phyloP scores from a whole-genome alignment of 2,797 vertebrate genomes.

The Intellagama lesueurii region DNA sequence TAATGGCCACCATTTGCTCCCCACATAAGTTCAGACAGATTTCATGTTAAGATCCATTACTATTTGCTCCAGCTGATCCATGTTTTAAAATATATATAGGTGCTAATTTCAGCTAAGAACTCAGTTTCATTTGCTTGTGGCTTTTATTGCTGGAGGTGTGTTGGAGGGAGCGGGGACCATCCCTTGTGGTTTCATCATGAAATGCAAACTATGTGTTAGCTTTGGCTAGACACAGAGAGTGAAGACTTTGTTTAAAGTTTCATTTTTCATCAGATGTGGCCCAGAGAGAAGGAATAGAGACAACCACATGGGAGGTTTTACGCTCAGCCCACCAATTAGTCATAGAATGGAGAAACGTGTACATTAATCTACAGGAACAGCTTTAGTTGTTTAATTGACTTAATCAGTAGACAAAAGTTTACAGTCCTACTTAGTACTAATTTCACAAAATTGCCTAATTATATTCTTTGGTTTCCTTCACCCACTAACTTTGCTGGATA shows the following conservation, averaged over 20 bases:
- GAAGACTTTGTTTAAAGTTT: background rate
- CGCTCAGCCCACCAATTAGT: background rate
- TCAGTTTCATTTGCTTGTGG: background rate
- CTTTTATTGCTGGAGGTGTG: background rate
- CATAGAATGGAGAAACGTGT: background rate
- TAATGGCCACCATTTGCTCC: background rate
- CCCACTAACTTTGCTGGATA: slow-evolving; percentile 19
- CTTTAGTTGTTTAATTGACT: background rate
- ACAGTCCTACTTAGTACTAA: slow-evolving; percentile 13
- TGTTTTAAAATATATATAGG: background rate
- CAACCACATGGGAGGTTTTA: background rate
- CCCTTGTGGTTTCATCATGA: background rate
- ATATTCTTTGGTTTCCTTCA: slow-evolving; percentile 18
- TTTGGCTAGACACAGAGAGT: background rate
- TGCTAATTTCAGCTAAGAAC: background rate
- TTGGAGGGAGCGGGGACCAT: background rate
- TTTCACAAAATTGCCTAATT: slow-evolving; percentile 16
- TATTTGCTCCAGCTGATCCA: background rate
- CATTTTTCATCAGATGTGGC: background rate
- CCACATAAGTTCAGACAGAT: background rate
- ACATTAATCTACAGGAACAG: slow-evolving; percentile 15
- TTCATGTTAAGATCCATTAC: background rate
- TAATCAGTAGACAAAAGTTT: slow-evolving; percentile 20
- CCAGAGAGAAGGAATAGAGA: background rate
- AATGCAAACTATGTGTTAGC: background rate